Evolutionary conservation across 92 coral and sea anemone species (phyloP), one percentile per base, ranked within the genome.

Genomic region (Parazoanthus atlanticus): DNA sequence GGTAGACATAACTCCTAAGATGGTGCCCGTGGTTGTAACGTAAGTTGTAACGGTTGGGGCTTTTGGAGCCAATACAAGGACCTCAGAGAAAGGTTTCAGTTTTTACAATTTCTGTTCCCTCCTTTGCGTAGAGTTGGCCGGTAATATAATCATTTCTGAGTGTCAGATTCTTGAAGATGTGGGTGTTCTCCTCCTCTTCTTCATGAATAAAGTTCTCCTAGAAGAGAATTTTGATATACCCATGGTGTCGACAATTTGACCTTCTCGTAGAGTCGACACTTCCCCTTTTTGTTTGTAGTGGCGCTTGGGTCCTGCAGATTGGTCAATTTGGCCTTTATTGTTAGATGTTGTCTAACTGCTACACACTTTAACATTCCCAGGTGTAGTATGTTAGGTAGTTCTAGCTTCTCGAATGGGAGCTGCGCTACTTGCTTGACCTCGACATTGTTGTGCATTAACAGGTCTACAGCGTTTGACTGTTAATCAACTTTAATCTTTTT

Each of bases 61-160:
- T 67, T 67, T 67, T 67, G 73, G 73, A 67, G 73, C 73, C 73
- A 67, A 67, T 67, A 31, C 73, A 26, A 67, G 73, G 30, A 67
- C 73, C 21, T 67, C 73, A n/a, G 73, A 25, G 73, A 67, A n/a
- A 31, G 73, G 73, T n/a, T 67, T 67, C 73, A 28, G 73, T 67
- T 67, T 8, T 67, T 23, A 25, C 73, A 30, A 67, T 23, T 67
- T 67, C 12, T 67, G 73, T 67, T 67, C 73, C 12, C 73, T 67
- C 73, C 32, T 25, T 67, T 67, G 73, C 73, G 10, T n/a, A 67
- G 26, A 67, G 73, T 25, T 67, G 73, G 73, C 7, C 21, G 6
- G 32, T 25, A 23, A 3, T 26, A 30, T 25, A 23, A 67, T 67
- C 73, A 67, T n/a, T 67, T 67, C 73, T 67, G 26, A 67, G 73